Conservation (phyloP, 2,888 invertebrate species). For the Drosophila testacea region DNA sequence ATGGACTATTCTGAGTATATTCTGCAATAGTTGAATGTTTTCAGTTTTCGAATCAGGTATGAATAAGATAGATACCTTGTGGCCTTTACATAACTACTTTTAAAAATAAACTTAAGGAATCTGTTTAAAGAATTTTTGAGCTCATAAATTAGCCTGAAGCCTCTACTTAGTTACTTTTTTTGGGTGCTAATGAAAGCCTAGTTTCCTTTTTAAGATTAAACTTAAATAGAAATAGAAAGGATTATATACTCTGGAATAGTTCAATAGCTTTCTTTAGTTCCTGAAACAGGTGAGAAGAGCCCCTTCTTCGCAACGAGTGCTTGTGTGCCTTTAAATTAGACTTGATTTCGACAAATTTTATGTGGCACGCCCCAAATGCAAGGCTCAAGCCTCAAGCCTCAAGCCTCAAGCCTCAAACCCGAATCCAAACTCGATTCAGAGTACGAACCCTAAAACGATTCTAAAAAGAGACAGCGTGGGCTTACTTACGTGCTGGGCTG, state of each 20-base stretch:
- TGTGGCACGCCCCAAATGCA: slow-evolving; percentile 48
- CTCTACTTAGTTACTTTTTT: neutral
- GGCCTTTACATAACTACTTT: no score
- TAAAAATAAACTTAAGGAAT: no score
- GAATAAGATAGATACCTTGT: no score
- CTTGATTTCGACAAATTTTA: slow-evolving; percentile 59
- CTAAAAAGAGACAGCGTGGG: slow-evolving; percentile 28
- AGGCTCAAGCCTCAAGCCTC: slow-evolving; percentile 14
- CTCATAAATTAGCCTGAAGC: slow-evolving; percentile 23
- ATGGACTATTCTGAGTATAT: no score
- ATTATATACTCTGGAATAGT: no score
- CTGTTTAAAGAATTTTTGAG: neutral
- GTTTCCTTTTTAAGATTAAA: no score
- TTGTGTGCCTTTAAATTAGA: slow-evolving; percentile 67
- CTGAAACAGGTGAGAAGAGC: no score
- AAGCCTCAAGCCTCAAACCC: slow-evolving; percentile 22
- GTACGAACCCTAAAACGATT: slow-evolving; percentile 30
- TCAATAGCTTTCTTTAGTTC: no score
- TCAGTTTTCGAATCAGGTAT: no score
- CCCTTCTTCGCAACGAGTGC: neutral
- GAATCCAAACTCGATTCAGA: slow-evolving; percentile 23
- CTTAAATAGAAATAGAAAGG: no score
- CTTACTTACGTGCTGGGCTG: slow-evolving; percentile 54
- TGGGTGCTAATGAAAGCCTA: no score
- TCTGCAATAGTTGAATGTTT: no score